Conservation (phyloP, 2,113 vertebrate genomes). For the Chinchilla lanigera region DNA sequence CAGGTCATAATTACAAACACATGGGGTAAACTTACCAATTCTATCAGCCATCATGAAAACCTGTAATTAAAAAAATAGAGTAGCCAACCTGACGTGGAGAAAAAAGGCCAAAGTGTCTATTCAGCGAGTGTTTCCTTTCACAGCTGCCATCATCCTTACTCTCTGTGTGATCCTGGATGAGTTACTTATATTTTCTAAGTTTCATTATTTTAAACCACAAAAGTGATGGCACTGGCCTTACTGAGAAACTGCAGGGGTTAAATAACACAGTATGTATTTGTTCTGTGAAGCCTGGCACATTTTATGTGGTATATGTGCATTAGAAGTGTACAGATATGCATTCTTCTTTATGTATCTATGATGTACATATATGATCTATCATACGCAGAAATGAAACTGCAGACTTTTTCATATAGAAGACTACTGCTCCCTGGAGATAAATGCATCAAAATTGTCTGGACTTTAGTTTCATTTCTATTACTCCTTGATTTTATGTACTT, state of each 20-base stretch:
- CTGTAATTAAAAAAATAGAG: not conserved
- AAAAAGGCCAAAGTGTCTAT: not conserved
- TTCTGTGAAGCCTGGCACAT: not conserved
- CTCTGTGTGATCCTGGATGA: not conserved
- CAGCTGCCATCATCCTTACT: not conserved
- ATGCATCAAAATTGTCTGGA: not conserved
- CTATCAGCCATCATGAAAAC: not conserved
- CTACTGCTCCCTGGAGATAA: not conserved
- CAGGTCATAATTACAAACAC: not conserved
- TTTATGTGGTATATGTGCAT: not conserved
- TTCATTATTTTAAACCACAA: not conserved
- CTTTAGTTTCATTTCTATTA: not conserved
- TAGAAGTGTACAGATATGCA: not conserved
- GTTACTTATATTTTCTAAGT: not conserved
- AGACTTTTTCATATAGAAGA: not conserved
- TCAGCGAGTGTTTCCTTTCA: not conserved
- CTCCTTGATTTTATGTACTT: conserved; percentile 19
- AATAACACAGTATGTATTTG: not conserved
- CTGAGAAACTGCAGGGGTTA: not conserved
- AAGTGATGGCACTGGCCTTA: not conserved
- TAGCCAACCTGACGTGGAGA: not conserved
- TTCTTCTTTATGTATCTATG: not conserved
- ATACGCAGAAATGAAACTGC: not conserved
- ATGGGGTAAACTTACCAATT: not conserved
- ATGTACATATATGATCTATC: not conserved